These are phyloP conservation scores for Zoanthus sociatus DNA, from an alignment of 92 coral and sea anemone genomes.

Conservation along the genomic window DNA sequence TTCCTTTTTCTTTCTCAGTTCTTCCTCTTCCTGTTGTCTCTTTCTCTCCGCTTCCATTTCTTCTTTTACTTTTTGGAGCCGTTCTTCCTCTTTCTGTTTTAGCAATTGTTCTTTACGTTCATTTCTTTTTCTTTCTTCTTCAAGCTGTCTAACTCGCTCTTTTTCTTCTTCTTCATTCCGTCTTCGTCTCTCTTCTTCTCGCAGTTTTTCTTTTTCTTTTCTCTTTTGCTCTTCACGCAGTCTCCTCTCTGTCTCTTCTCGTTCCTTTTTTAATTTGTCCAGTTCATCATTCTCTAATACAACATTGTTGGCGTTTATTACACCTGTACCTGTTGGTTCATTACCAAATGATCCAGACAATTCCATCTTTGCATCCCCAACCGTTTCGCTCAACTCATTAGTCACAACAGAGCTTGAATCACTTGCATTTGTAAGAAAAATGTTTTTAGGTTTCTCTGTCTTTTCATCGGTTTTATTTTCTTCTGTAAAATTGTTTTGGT, in stretches of 20 bases:
- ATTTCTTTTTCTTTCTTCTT: conserved; percentile 60
- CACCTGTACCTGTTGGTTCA: neutral
- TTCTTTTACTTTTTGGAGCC: conserved; percentile 41
- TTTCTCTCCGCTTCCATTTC: conserved; percentile 65
- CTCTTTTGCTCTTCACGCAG: conserved; percentile 60
- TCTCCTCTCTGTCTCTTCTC: conserved; percentile 42
- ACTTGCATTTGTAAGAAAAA: conserved; percentile 78
- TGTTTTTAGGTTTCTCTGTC: conserved; percentile 62
- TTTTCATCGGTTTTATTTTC: conserved; percentile 34
- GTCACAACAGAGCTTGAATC: conserved; percentile 72
- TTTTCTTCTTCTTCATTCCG: conserved; percentile 61
- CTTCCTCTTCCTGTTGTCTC: conserved; percentile 81
- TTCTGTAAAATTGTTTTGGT: conserved; percentile 15
- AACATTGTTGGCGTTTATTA: neutral
- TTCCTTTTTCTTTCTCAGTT: conserved; percentile 85
- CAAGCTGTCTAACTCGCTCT: conserved; percentile 46
- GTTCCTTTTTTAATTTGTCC: conserved; percentile 45
- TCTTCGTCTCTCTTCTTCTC: conserved; percentile 60
- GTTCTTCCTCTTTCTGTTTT: conserved; percentile 65
- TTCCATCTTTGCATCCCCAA: neutral
- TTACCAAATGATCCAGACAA: neutral
- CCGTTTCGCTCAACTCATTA: conserved; percentile 32
- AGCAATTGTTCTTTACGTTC: conserved; percentile 60
- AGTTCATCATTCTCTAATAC: conserved; percentile 32
- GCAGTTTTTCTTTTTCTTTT: conserved; percentile 37